A percentile compares a stretch with the other conserved stretches of the same genome.
Evolutionary conservation across 2,797 vertebrate genomes (phyloP).

Genomic region (Lepidocolaptes lacrymiger): DNA sequence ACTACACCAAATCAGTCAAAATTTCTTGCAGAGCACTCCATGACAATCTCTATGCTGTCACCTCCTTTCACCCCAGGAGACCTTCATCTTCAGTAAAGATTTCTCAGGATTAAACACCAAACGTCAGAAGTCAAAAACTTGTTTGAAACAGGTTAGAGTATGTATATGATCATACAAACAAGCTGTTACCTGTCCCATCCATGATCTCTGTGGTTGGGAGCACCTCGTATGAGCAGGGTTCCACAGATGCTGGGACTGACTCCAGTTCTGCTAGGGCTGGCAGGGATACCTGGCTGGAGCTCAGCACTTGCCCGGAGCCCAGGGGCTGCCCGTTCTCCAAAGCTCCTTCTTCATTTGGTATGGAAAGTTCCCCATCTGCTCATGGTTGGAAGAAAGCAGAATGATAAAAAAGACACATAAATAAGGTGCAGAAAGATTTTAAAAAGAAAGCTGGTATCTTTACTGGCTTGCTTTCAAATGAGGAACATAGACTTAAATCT

Average conservation of each 20-base stretch:
- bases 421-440: background rate
- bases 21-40: background rate
- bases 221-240: slow-evolving; percentile 80
- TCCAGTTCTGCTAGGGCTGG: slow-evolving; percentile 83
- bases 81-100: background rate
- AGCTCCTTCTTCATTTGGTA: slow-evolving; percentile 84
- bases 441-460: background rate
- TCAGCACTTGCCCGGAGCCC: slow-evolving; percentile 79
- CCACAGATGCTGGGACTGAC: slow-evolving; percentile 75
- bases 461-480: background rate
- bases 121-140: background rate
- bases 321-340: slow-evolving; percentile 88
- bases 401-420: background rate
- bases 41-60: background rate
- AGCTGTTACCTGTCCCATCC: slow-evolving; percentile 85
- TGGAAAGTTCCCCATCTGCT: slow-evolving; percentile 82
- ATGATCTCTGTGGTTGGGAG: slow-evolving; percentile 86
- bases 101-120: background rate
- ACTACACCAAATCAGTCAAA: background rate
- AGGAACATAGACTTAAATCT: background rate
- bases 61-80: background rate
- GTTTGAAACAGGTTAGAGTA: background rate
- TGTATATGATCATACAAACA: background rate
- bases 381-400: slow-evolving; percentile 6
- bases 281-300: slow-evolving; percentile 78